Percentiles rank a stretch among this genome's conserved stretches.
These are phyloP conservation scores for Tanaodytes sp. DNA, from an alignment of 2,888 invertebrate genomes.

Conservation along the genomic window DNA sequence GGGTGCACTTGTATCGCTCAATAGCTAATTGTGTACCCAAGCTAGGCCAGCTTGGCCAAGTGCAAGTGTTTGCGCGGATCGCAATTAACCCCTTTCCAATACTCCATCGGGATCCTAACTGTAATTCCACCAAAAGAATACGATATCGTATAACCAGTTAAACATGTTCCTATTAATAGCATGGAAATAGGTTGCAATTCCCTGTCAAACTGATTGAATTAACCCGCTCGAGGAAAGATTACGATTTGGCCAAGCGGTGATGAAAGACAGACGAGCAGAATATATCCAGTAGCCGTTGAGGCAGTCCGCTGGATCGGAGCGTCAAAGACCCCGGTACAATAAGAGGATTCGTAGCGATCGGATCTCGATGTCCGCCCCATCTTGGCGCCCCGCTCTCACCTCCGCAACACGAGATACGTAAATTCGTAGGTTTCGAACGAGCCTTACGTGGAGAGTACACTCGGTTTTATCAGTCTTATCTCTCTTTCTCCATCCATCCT, in stretches of 20 bases:
- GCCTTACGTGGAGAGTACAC: conserved; percentile 49
- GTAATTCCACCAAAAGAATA: no score
- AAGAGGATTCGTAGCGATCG: conserved; percentile 60
- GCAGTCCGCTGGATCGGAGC: conserved; percentile 28
- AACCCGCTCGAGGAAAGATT: no score
- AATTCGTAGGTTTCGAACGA: conserved; percentile 53
- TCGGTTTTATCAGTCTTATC: conserved; percentile 68
- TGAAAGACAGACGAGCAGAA: background rate
- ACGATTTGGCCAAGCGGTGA: no score
- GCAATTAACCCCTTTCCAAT: no score
- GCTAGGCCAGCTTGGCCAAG: conserved; percentile 13
- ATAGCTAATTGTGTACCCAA: conserved; percentile 6
- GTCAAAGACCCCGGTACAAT: conserved; percentile 63
- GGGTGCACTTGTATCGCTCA: no score
- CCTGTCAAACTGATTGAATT: no score
- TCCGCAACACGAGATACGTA: conserved; percentile 31
- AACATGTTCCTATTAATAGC: no score
- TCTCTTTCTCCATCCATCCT: conserved; percentile 56
- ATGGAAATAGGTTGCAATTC: no score
- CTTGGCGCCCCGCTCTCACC: conserved; percentile 27
- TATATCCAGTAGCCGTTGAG: conserved; percentile 24
- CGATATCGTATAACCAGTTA: no score
- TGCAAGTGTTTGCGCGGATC: conserved; percentile 30
- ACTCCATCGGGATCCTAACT: no score
- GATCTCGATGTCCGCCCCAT: conserved; percentile 61